phyloP scores from a whole-genome alignment of 2,888 invertebrate species.

The Protonemura montana region DNA sequence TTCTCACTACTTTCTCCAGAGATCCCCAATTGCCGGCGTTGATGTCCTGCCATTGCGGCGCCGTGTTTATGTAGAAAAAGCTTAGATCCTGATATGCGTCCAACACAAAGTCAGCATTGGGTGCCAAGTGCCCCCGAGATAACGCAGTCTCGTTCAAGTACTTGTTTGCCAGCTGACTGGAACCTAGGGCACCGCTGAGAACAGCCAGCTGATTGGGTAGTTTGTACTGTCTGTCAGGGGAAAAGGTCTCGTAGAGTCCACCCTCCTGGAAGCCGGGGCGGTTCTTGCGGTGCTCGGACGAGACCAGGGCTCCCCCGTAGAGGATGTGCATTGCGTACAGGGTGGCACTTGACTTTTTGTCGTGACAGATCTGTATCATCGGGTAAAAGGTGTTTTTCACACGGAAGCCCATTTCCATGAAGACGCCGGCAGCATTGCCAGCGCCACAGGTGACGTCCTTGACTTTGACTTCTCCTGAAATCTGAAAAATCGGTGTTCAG shows the following conservation, averaged over 20 bases:
- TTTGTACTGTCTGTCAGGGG: conserved; percentile 55
- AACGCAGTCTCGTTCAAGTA: conserved; percentile 58
- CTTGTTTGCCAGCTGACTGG: conserved; percentile 53
- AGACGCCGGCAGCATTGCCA: neutral
- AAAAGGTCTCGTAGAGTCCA: conserved; percentile 54
- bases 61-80: conserved; percentile 63
- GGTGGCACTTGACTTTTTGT: conserved; percentile 55
- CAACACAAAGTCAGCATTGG: conserved; percentile 63
- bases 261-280: conserved; percentile 57
- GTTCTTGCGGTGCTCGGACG: conserved; percentile 32
- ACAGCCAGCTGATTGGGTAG: conserved; percentile 55
- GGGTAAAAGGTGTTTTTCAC: conserved; percentile 38
- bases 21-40: conserved; percentile 64
- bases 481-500: neutral
- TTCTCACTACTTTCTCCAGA: conserved; percentile 60
- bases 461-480: conserved; percentile 16
- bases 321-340: conserved; percentile 57
- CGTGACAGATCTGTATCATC: conserved; percentile 57
- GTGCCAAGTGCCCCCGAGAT: conserved; percentile 63
- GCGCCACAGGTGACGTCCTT: conserved; percentile 12
- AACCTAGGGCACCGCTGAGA: conserved; percentile 53
- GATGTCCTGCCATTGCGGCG: conserved; percentile 63
- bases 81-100: conserved; percentile 59
- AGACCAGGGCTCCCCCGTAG: conserved; percentile 56
- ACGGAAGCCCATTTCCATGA: conserved; percentile 31